These are phyloP conservation scores for Cichladusa arquata DNA, from an alignment of 2,113 vertebrate species.

Conservation along the genomic window DNA sequence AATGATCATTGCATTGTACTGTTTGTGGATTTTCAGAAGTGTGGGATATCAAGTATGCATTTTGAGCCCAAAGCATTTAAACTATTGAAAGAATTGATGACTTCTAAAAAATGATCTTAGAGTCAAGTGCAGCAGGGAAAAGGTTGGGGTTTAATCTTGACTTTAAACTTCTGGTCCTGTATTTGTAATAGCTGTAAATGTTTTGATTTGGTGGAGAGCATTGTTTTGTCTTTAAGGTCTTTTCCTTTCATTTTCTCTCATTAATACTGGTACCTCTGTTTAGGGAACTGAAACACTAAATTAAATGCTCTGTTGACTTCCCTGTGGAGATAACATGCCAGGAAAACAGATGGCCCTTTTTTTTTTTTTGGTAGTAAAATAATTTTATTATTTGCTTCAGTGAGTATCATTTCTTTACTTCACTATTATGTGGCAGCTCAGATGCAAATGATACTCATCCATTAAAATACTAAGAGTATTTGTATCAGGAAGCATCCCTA, in stretches of 20 bases:
- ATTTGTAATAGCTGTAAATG: background rate
- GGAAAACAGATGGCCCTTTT: conserved; percentile 44
- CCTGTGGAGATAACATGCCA: conserved; percentile 5
- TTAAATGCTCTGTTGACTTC: conserved; percentile 45
- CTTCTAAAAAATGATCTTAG: background rate
- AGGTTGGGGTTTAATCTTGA: background rate
- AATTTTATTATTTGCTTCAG: conserved; percentile 19
- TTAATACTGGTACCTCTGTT: background rate
- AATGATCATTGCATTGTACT: background rate
- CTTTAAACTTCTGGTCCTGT: background rate
- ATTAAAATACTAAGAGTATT: background rate
- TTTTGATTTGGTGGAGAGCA: background rate
- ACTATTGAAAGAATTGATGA: background rate
- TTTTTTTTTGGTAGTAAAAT: background rate
- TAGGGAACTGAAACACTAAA: conserved; percentile 5
- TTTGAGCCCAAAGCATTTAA: background rate
- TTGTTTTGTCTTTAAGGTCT: background rate
- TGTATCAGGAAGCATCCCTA: background rate
- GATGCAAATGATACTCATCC: background rate
- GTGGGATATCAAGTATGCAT: background rate
- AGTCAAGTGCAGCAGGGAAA: background rate
- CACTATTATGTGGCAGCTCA: background rate
- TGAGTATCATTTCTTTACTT: background rate
- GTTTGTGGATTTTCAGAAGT: background rate
- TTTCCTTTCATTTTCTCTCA: background rate